Base-by-base conservation (phyloP, 23 tunicate genomes). In the Trididemnum miniatum region DNA sequence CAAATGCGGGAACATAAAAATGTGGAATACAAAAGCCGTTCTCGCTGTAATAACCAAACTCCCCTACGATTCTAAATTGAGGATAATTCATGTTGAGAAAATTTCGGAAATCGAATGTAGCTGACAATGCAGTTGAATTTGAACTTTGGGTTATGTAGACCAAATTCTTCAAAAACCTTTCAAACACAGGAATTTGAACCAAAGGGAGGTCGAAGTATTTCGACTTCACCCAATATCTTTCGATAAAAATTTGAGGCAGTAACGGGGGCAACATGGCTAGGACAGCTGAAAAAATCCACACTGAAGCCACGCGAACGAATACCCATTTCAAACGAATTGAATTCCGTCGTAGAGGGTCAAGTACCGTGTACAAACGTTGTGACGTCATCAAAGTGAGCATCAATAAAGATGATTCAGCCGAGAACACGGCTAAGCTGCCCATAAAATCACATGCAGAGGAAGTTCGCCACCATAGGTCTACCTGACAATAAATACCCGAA, bases 1-100 rank as follows among this genome's bases (percentile, higher is more conserved):
- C 95, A 51, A 25, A 51, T 22, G 30, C 25, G 31, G 88, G 80
- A 4, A 79, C 83, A 60, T 64, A 89, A 69, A 84, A 89, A 78
- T 89, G 87, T 2, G 95, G 95, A 26, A 89, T 60, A 38, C 95
- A 89, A 32, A 89, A 72, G 27, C 79, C 69, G 66, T 89, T 71
- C 51, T 89, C 84, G 71, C 80, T 85, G 82, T 83, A 84, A 50
- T 86, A 89, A 15, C 88, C 95, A 52, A 27, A 84, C 26, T 50
- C 36, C 71, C 85, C 85, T 22, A 30, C 9, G 0, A 83, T 82
- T 0, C 30, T 34, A 82, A 74, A 66, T 22, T 33, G 83, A 1
- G 83, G 83, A 30, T 67, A 59, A 20, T 62, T 35, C 20, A 2
- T 60, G 2, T 31, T 20, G 9, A 88, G 35, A 67, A 74, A 83